These are phyloP conservation scores for Paraplagusia blochii DNA, from an alignment of 2,113 vertebrate species.

Conservation along the genomic window DNA sequence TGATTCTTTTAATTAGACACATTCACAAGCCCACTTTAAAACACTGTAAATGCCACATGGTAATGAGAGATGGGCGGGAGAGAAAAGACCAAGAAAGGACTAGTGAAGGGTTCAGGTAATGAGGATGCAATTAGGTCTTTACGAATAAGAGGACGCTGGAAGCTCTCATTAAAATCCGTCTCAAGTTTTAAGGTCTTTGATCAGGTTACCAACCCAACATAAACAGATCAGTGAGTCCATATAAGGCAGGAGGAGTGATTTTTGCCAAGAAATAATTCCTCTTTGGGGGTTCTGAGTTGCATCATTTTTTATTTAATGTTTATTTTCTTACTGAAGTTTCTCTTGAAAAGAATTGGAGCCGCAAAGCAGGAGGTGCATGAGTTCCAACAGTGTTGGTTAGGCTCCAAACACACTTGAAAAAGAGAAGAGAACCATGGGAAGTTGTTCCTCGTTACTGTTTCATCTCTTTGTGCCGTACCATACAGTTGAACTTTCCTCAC, in stretches of 20 bases:
- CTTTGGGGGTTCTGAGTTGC: constrained; percentile 5
- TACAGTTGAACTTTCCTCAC: neutral
- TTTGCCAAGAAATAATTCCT: constrained; percentile 11
- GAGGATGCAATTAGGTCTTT: constrained; percentile 46
- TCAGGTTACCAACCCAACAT: constrained; percentile 31
- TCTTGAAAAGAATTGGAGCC: neutral
- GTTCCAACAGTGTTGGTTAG: neutral
- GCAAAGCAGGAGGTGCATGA: neutral
- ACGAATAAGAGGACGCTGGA: constrained; percentile 31
- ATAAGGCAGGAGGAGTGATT: constrained; percentile 9
- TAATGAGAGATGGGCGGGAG: too few relatives aligned
- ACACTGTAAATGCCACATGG: too few relatives aligned
- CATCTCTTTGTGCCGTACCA: too few relatives aligned
- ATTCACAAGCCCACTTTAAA: too few relatives aligned
- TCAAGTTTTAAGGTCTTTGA: constrained; percentile 42
- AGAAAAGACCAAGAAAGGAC: too few relatives aligned
- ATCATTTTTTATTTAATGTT: constrained; percentile 18
- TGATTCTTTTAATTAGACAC: too few relatives aligned
- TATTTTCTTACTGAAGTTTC: neutral
- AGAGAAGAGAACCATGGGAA: neutral
- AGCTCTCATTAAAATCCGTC: constrained; percentile 43
- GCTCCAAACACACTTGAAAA: neutral
- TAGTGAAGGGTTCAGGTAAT: too few relatives aligned
- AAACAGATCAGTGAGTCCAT: constrained; percentile 25
- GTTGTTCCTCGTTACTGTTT: too few relatives aligned